These are phyloP conservation scores for Eulemur mongoz DNA, from an alignment of 2,797 vertebrate species.

Conservation along the genomic window DNA sequence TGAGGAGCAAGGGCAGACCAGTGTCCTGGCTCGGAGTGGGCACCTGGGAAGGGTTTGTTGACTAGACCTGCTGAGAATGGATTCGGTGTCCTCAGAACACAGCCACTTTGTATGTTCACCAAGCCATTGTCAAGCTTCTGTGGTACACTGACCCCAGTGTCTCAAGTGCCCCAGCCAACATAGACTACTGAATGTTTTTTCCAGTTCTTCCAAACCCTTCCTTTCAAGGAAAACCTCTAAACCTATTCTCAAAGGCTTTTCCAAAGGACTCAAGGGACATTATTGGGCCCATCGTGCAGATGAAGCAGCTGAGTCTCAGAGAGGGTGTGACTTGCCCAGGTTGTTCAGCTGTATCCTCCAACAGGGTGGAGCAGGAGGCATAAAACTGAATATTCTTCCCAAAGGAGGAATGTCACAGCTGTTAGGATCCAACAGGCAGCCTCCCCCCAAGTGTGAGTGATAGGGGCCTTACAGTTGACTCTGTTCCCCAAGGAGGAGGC, in stretches of 20 bases:
- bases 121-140: background rate
- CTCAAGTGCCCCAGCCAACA: background rate
- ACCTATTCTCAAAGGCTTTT: background rate
- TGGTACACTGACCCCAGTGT: background rate
- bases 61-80: background rate
- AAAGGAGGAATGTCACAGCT: background rate
- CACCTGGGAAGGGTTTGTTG: background rate
- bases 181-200: background rate
- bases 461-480: background rate
- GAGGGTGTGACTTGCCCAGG: background rate
- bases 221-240: constrained; percentile 25
- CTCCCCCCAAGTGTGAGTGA: background rate
- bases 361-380: background rate
- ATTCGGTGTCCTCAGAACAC: background rate
- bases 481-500: background rate
- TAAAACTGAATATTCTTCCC: background rate
- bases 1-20: background rate
- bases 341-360: background rate
- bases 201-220: background rate
- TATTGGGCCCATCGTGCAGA: background rate
- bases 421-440: background rate
- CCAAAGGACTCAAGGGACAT: background rate
- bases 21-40: background rate
- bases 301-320: background rate
- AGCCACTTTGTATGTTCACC: background rate